Base-by-base conservation (phyloP, 2,797 vertebrate species). In the Crenichthys baileyi region DNA sequence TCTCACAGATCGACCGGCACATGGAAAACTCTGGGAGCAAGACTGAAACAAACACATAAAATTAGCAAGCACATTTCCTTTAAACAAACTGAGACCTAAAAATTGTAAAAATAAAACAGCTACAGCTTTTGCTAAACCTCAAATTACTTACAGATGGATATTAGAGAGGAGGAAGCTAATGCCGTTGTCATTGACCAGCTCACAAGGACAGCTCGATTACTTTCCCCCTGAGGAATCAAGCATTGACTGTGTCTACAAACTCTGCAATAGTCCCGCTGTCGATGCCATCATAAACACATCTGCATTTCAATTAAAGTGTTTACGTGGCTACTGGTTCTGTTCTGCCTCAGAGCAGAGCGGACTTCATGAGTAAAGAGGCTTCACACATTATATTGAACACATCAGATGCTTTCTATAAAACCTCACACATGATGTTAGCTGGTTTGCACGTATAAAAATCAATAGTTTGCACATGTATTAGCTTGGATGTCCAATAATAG, bases 1-100 rank as follows among this genome's bases (percentile, higher is more conserved):
- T 92, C 98, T 96, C 89, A 99, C 90, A 0, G 97, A 95, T 84
- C 96, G 97, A 68, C 96, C 98, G 46, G 98, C 98, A 83, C 98
- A 99, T 0, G 97, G 97, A 80, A 96, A 97, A 94, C 97, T 99
- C 94, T 99, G 97, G 77, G 97, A 97, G 89, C 97, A 98, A 88
- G 97, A 96, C 98, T 98, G 93, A 93, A 16, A 95, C 80, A 91
- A 26, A 94, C 84, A 93, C 13, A 72, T 2, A 84, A 77, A 77
- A 63, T 61, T 0, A 12, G n/a, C 2, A 41, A 15, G 7, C 29
- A 44, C 46, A 22, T 55, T 26, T 51, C 46, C 39, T 44, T n/a
- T 68, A 24, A 41, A 12, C 16, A 72, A 79, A 72, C 51, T 0
- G 18, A 70, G n/a, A 1, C 1, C 7, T 44, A 24, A 68, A 46